Conservation (phyloP, 2,888 invertebrate genomes). For the Amblyjoppa fuscipennis region DNA sequence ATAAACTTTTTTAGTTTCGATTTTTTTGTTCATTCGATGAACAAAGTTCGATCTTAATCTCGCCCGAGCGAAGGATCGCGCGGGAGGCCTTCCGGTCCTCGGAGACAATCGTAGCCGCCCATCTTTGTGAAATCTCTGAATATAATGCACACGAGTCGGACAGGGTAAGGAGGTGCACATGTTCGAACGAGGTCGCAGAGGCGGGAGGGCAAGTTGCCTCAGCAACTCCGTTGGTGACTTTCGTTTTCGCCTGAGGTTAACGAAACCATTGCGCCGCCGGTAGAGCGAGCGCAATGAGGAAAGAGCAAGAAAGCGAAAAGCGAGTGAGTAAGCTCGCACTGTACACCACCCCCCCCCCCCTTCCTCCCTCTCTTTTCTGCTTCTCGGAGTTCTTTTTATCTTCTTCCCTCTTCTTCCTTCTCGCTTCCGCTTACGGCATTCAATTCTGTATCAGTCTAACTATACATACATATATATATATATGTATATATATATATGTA, state of each 20-base stretch:
- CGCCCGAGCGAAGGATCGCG: not conserved
- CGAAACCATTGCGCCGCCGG: conserved; percentile 68
- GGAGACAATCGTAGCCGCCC: conserved; percentile 30
- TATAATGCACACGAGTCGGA: conserved; percentile 28
- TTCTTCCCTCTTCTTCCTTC: conserved; percentile 20
- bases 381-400: conserved; percentile 19
- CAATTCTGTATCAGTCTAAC: conserved; percentile 58
- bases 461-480: conserved; percentile 27
- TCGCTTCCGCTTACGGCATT: conserved; percentile 58
- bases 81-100: conserved; percentile 8
- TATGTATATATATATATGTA: conserved; percentile 32
- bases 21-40: not conserved
- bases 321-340: conserved; percentile 52
- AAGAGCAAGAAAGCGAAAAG: conserved; percentile 48
- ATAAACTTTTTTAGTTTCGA: too few species aligned
- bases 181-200: conserved; percentile 73
- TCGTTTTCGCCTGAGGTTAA: conserved; percentile 77
- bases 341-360: conserved; percentile 35
- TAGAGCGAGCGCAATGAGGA: conserved; percentile 26
- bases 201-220: conserved; percentile 52
- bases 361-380: conserved; percentile 16
- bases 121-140: conserved; percentile 13
- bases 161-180: conserved; percentile 58
- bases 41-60: not conserved
- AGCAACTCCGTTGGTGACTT: conserved; percentile 71